Base-by-base conservation (phyloP, 1,140 invertebrate genomes). In the Papilio dardanus region DNA sequence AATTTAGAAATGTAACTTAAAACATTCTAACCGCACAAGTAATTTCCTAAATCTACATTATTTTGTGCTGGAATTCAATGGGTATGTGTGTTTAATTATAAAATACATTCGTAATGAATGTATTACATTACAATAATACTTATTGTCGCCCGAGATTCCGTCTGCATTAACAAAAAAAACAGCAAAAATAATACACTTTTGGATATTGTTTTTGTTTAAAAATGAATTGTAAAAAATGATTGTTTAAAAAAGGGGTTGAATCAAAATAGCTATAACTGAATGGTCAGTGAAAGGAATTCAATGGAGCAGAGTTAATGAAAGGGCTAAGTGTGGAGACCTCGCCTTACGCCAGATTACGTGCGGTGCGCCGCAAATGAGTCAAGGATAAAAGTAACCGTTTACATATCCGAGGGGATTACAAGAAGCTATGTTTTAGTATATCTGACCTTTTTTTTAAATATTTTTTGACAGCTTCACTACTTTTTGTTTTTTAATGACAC, bases 311-410 rank as follows among this genome's bases (percentile, higher is more conserved):
- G 33, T 35, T 37, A 37, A 37, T 37, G 35, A 37, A 37, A 37
- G 35, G 35, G 67, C 67, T 68, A 37, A 37, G 67, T 40, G 37
- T 28, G 19, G 37, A 68, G 37, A 19, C 66, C 35, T 68, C 35
- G 33, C 66, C 37, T 24, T 37, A 42, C 35, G 35, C 33, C 14
- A 68, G 66, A 68, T 68, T 68, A 68, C 33, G 33, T 68, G 66
- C 33, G 66, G 66, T 37, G 1, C 19, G 33, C 66, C 33, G 21
- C 31, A 68, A 68, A 68, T 68, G 66, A 68, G 66, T 40, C 16
- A 68, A 68, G 31, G 66, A 37, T 68, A 68, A 68, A 68, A 68
- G 33, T 67, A 67, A 30, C 33, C 4, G 54, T 58, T 58, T 58
- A 58, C 54, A 58, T 58, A 58, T 58, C 54, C 54, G 1, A 58